Evolutionary conservation across 2,113 vertebrate species (phyloP).

Genomic region (Triplophysa siluroides): DNA sequence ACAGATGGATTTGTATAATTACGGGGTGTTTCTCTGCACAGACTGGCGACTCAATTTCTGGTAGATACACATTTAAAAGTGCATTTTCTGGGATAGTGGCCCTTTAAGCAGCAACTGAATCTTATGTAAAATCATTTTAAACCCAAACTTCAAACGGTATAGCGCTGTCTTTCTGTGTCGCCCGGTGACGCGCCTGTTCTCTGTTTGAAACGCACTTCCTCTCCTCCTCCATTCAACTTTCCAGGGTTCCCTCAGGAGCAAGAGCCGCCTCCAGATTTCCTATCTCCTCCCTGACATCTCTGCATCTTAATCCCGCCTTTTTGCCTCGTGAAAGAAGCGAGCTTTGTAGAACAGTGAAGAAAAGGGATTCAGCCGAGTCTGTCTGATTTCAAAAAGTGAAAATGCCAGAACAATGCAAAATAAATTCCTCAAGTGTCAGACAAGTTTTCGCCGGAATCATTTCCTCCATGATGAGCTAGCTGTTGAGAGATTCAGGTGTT

Average conservation of each 20-base stretch:
- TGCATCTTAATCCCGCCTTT: conserved; percentile 27
- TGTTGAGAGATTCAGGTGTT: conserved; percentile 51
- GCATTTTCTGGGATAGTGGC: too few relatives aligned
- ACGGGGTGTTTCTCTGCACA: too few relatives aligned
- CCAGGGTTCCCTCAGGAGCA: conserved; percentile 10
- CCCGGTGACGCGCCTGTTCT: conserved; percentile 10
- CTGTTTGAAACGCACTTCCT: neutral
- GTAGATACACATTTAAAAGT: too few relatives aligned
- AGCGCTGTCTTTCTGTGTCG: neutral
- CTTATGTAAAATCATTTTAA: conserved; percentile 13
- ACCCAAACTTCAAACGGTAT: neutral
- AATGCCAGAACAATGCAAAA: conserved; percentile 40
- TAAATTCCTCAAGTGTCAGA: conserved; percentile 46
- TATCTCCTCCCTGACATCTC: conserved; percentile 24
- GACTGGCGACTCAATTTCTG: too few relatives aligned
- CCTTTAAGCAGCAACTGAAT: too few relatives aligned
- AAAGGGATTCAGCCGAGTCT: conserved; percentile 21
- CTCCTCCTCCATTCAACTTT: conserved; percentile 31
- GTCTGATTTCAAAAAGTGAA: conserved; percentile 45
- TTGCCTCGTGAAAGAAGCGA: conserved; percentile 13
- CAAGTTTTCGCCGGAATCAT: conserved; percentile 34
- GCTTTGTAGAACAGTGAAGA: conserved; percentile 39
- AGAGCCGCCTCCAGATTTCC: conserved; percentile 39
- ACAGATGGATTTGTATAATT: too few relatives aligned
- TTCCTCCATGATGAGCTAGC: conserved; percentile 57